Evolutionary conservation across 2,888 invertebrate genomes (phyloP).

Genomic region (Lochmaea capreae): DNA sequence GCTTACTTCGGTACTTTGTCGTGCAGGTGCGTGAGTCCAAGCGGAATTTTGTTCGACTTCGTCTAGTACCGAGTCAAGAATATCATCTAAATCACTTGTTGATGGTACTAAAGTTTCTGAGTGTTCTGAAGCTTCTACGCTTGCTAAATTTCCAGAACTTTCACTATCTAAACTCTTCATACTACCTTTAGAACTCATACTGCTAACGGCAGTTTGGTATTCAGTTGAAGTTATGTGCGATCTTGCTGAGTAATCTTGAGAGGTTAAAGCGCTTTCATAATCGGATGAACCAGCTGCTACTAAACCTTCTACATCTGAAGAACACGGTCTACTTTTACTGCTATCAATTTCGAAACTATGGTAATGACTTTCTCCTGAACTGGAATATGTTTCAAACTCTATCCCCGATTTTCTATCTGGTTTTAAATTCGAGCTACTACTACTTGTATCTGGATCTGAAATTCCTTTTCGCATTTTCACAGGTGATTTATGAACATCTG

Average conservation of each 20-base stretch:
- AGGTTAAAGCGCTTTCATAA: conserved; percentile 87
- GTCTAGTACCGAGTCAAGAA: conserved; percentile 71
- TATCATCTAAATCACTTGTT: conserved; percentile 82
- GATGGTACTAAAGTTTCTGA: conserved; percentile 95
- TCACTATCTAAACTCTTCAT: conserved; percentile 92
- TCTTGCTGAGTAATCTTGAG: conserved; percentile 79
- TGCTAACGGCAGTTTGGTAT: conserved; percentile 87
- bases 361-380: conserved; percentile 90
- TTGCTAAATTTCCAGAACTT: conserved; percentile 88
- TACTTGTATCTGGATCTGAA: conserved; percentile 62
- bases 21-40: conserved; percentile 48
- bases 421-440: conserved; percentile 61
- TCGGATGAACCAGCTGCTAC: conserved; percentile 84
- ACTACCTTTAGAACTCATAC: conserved; percentile 89
- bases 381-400: conserved; percentile 84
- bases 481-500: conserved; percentile 49
- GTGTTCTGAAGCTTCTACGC: conserved; percentile 90
- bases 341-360: conserved; percentile 87
- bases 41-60: conserved; percentile 56
- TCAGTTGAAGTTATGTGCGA: conserved; percentile 84
- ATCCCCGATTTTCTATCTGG: conserved; percentile 80
- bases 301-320: conserved; percentile 88
- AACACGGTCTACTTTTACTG: conserved; percentile 80
- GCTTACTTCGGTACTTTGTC: conserved; percentile 59
- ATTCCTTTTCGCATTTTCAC: conserved; percentile 62